Evolutionary conservation across 1,140 invertebrate species (phyloP).

Genomic region (Metopolophium dirhodum): DNA sequence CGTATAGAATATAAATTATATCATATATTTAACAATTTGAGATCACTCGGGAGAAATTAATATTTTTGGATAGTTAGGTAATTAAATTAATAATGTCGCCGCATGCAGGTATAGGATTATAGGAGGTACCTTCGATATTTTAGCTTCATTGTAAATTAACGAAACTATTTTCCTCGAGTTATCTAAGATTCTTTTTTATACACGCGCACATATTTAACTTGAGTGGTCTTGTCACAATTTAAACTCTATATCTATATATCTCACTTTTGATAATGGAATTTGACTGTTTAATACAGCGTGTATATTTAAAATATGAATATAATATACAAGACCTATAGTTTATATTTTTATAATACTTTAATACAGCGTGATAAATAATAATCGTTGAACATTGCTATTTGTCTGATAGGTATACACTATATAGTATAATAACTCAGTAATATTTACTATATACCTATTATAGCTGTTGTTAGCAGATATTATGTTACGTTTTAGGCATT

Average conservation of each 20-base stretch:
- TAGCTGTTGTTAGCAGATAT: background rate
- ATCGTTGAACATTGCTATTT: background rate
- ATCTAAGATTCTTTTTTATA: background rate
- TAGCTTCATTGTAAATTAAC: background rate
- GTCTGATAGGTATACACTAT: background rate
- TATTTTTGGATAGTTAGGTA: background rate
- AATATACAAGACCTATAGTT: background rate
- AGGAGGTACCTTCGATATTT: background rate
- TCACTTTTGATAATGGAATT: conserved; percentile 8
- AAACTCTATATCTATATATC: background rate
- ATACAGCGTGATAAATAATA: background rate
- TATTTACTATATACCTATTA: background rate
- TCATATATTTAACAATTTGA: background rate
- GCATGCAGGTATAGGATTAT: too few relatives aligned
- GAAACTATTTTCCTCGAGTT: background rate
- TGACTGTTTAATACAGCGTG: background rate
- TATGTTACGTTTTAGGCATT: background rate
- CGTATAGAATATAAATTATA: background rate
- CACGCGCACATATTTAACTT: background rate
- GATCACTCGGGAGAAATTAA: background rate
- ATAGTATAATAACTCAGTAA: background rate
- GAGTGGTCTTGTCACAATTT: background rate
- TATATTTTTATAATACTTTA: background rate
- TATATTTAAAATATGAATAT: conserved; percentile 3
- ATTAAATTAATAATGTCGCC: background rate